phyloP scores from a whole-genome alignment of 2,113 vertebrate genomes.

The Lepisosteus osseus region DNA sequence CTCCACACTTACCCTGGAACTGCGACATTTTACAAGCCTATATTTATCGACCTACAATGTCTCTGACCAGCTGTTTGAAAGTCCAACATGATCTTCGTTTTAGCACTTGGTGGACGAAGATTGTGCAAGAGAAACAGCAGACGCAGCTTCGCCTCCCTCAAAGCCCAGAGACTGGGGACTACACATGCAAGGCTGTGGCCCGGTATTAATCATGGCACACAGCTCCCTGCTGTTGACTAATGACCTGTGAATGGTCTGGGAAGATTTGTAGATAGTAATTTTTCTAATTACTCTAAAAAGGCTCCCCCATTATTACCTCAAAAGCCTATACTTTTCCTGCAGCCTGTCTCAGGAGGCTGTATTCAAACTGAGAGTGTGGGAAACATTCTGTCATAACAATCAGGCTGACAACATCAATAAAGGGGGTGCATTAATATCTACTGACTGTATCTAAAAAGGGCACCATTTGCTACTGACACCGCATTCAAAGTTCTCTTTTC shows the following conservation, averaged over 20 bases:
- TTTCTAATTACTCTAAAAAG: constrained; percentile 12
- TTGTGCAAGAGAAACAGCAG: neutral
- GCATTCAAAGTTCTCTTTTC: too few species aligned
- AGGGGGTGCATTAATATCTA: too few species aligned
- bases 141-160: neutral
- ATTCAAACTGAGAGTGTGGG: neutral
- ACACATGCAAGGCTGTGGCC: neutral
- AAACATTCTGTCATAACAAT: too few species aligned
- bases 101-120: neutral
- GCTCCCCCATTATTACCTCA: neutral
- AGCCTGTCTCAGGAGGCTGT: neutral
- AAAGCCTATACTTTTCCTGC: neutral
- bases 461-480: too few species aligned
- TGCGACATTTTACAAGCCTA: too few species aligned
- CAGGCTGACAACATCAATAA: too few species aligned
- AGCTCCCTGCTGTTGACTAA: neutral
- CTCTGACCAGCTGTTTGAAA: too few species aligned
- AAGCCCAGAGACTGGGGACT: neutral
- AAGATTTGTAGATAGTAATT: constrained; percentile 5
- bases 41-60: too few species aligned
- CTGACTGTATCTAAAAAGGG: too few species aligned
- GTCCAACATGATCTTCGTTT: too few species aligned
- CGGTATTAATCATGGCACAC: neutral
- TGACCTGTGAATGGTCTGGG: neutral
- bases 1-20: too few species aligned